Conservation (phyloP, 2,113 vertebrate species). For the Hippocampus barbouri region DNA sequence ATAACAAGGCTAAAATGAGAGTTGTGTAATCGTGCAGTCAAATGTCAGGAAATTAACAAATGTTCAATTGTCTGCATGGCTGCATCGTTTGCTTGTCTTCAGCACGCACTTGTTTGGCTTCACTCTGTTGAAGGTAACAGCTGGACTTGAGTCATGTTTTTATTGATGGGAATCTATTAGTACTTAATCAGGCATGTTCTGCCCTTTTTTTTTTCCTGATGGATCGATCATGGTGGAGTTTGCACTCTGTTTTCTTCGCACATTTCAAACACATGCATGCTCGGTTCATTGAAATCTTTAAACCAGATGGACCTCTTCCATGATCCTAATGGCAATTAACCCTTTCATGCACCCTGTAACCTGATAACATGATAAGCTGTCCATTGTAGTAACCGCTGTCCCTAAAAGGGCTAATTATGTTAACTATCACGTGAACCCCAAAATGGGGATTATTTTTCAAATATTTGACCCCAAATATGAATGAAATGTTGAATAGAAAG, state of each 20-base stretch:
- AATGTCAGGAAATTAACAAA: conserved; percentile 3
- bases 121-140: neutral
- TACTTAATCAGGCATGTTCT: neutral
- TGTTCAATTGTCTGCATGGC: neutral
- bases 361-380: too few species aligned
- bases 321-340: neutral
- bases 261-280: neutral
- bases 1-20: neutral
- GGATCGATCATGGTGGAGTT: neutral
- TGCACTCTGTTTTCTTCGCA: neutral
- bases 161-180: neutral
- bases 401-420: too few species aligned
- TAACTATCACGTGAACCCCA: too few species aligned
- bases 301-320: neutral
- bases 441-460: too few species aligned
- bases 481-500: too few species aligned
- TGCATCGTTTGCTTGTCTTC: neutral
- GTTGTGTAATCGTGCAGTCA: neutral
- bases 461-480: too few species aligned
- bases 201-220: neutral
- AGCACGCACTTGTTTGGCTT: neutral
- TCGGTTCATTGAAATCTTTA: neutral
- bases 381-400: too few species aligned
- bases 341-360: too few species aligned
- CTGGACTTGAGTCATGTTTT: neutral